Evolutionary conservation across 2,888 invertebrate species (phyloP), one percentile per base, ranked within the genome.

Genomic region (Microchrysa polita): DNA sequence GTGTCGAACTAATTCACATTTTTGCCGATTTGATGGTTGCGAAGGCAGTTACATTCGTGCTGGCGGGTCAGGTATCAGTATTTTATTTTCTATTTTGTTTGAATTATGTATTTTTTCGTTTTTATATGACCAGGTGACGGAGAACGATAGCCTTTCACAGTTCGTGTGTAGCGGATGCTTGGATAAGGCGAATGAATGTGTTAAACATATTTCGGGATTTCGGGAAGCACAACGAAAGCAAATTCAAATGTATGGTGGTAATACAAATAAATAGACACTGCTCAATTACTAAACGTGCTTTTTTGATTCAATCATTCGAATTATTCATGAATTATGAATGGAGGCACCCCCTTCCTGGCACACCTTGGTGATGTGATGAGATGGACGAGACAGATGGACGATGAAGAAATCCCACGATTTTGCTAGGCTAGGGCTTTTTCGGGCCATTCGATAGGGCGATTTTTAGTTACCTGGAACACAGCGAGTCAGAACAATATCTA

Each of bases 71-170:
- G 59, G 72, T 72, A 18, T n/a, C n/a, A 23, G 40, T 27, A 12
- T 9, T n/a, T 34, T 34, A 10, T 7, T 12, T 67, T 1, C 7
- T 44, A 52, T 67, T 12, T 14, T 52, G 53, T 7, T 10, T 18
- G 12, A n/a, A 52, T 27, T 27, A n/a, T n/a, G n/a, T n/a, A n/a
- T 67, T 48, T 16, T 23, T 61, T 12, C 20, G 16, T 20, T n/a
- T 20, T 42, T 65, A 10, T 59, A 7, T 60, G n/a, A 4, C 1
- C 18, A 74, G 74, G 74, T 76, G 2, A 27, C 60, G n/a, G 34
- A 48, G 27, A 61, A 75, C 16, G 76, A 76, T 63, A 72, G 72
- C n/a, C 34, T 67, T 14, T 74, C 76, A 5, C 73, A 75, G 22
- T 23, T 23, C 10, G 60, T 63, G 7, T 76, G 76, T 22, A 9